Evolutionary conservation across 2,113 vertebrate species (phyloP).

Genomic region (Macrotus californicus): DNA sequence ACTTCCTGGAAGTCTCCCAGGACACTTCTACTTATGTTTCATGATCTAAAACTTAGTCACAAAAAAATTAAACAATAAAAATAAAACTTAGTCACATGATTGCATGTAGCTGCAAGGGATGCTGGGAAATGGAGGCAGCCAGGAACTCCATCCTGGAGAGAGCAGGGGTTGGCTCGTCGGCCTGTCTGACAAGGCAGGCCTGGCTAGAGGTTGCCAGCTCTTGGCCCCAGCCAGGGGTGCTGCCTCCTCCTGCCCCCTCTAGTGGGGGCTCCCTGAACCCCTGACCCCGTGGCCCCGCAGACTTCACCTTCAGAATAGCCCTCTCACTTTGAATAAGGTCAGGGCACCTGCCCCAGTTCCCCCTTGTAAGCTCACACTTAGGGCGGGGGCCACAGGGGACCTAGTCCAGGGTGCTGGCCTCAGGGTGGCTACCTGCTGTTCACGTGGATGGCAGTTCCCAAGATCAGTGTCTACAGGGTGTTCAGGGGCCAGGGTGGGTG

Average conservation of each 20-base stretch:
- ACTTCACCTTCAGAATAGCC: not conserved
- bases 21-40: not conserved
- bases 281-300: no score
- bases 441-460: not conserved
- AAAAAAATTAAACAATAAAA: no score
- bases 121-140: not conserved
- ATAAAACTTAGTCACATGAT: not conserved
- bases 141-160: not conserved
- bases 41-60: not conserved
- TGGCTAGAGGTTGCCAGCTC: no score
- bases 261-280: not conserved
- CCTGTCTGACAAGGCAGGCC: not conserved
- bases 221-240: not conserved
- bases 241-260: not conserved
- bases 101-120: not conserved
- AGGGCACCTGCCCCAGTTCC: not conserved
- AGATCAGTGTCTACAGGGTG: not conserved
- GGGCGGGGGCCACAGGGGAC: no score
- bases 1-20: not conserved
- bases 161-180: fast-evolving
- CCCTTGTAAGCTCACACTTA: not conserved
- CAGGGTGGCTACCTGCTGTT: not conserved
- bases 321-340: not conserved
- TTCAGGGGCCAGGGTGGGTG: not conserved
- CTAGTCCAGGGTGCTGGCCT: not conserved